These are phyloP conservation scores for Drosophila borealis DNA, from an alignment of 2,888 invertebrate species.

Conservation along the genomic window DNA sequence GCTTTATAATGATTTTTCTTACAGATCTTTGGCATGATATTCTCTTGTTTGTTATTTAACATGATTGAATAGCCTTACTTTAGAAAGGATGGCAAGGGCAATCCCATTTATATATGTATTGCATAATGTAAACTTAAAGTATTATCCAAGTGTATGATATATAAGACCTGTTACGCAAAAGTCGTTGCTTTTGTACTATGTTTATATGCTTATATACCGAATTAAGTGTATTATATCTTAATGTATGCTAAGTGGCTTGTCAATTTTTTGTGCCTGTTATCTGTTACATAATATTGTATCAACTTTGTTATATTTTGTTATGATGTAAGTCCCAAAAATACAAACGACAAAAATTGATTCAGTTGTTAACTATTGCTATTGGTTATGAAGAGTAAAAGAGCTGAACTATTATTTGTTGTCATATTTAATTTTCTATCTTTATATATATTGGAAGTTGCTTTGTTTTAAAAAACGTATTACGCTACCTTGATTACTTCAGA, in stretches of 20 bases:
- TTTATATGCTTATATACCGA: constrained; percentile 33
- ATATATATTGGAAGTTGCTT: too few relatives aligned
- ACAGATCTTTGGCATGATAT: constrained; percentile 93
- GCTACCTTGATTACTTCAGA: too few relatives aligned
- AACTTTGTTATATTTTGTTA: constrained; percentile 46
- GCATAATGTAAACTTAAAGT: constrained; percentile 54
- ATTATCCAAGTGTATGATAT: constrained; percentile 61
- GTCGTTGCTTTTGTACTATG: constrained; percentile 47
- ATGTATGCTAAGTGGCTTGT: constrained; percentile 39
- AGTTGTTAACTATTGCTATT: not conserved
- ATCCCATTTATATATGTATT: constrained; percentile 43
- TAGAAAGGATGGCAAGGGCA: constrained; percentile 26
- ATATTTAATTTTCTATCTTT: too few relatives aligned
- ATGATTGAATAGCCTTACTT: constrained; percentile 89
- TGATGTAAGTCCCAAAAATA: constrained; percentile 28
- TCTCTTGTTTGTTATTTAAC: constrained; percentile 93
- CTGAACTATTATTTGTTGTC: not conserved
- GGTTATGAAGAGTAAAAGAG: not conserved
- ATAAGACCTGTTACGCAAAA: constrained; percentile 14
- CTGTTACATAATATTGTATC: constrained; percentile 56
- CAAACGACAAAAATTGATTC: constrained; percentile 2
- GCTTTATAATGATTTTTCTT: constrained; percentile 76
- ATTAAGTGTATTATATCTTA: constrained; percentile 21
- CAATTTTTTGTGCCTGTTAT: constrained; percentile 44
- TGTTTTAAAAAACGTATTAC: too few relatives aligned